Evolutionary conservation across 1,140 invertebrate genomes (phyloP), one percentile per base, ranked within the genome.

Genomic region (Luehdorfia chinensis): DNA sequence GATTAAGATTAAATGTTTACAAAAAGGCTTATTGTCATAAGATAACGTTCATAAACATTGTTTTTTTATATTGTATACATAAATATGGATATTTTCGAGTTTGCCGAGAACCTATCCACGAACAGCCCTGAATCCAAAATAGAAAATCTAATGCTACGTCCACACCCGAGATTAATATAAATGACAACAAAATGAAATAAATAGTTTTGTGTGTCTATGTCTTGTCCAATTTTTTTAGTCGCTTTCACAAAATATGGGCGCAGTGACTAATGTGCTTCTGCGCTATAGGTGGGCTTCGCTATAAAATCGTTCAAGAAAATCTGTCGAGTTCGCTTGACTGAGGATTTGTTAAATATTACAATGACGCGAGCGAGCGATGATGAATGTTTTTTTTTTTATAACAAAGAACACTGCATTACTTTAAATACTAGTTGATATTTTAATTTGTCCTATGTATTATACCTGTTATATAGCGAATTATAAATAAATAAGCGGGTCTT

Each of bases 21-120:
- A 75, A 72, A 65, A 76, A 75, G 73, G 71, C 67, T 78, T 78
- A 81, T 81, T 78, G 75, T 81, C 75, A 73, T 66, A 57, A 75
- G 52, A 61, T 61, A 69, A 71, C 30, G 66, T 60, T 64, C 15
- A 59, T 60, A 55, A 52, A 56, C 52, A 41, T 46, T 6, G 19
- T 15, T 6, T 31, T 34, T n/a, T 30, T 45, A 43, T 33, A 11
- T 31, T 27, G n/a, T n/a, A n/a, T 44, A 41, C 14, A 18, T 43
- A 30, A 30, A 43, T 43, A 41, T 14, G 37, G 9, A 4, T 41
- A 27, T 15, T 7, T 15, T 3, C 6, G 37, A 15, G 1, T 25
- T 16, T 5, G 23, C 12, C 39, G 21, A 16, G 37, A 28, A 43
- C 9, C 21, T 39, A 15, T 15, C 2, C 14, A 28, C 14, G 15